phyloP scores from a whole-genome alignment of 2,113 vertebrate genomes.

The Ophthalmotilapia sp. region DNA sequence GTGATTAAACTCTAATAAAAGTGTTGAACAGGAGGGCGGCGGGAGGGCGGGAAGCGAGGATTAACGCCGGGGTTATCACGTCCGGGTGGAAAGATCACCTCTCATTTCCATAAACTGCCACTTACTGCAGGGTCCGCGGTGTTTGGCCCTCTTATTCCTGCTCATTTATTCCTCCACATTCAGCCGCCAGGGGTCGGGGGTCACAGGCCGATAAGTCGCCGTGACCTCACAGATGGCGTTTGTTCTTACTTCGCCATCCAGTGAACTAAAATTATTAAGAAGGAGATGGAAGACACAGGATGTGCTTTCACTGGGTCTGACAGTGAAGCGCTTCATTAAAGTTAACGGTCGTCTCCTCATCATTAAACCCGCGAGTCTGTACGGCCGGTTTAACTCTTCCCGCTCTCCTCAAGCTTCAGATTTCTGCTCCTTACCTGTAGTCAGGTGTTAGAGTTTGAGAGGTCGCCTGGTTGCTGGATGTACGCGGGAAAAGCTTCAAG shows the following conservation, averaged over 20 bases:
- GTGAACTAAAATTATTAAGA: neutral
- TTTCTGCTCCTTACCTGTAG: neutral
- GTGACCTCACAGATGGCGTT: neutral
- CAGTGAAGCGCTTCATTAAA: neutral
- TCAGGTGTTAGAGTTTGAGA: neutral
- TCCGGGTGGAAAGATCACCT: conserved; percentile 12
- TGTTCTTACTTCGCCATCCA: neutral
- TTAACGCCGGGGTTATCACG: conserved; percentile 12
- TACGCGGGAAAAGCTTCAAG: neutral
- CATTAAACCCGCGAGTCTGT: neutral
- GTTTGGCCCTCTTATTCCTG: neutral
- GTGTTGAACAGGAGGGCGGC: neutral
- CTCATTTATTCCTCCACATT: conserved; percentile 17
- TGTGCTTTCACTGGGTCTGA: neutral
- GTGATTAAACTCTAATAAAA: conserved; percentile 32
- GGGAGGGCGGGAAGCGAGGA: neutral
- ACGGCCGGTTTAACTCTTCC: rapidly evolving
- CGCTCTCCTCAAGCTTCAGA: neutral
- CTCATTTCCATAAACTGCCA: conserved; percentile 43
- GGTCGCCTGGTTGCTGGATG: neutral
- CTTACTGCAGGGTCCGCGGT: neutral
- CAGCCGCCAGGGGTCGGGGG: neutral
- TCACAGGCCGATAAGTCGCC: conserved; percentile 14
- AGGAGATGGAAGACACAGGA: neutral
- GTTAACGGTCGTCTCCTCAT: neutral